A percentile compares a stretch with the other conserved stretches of the same genome.
phyloP scores from a whole-genome alignment of 2,888 invertebrate genomes.

The Aplocera efformata region DNA sequence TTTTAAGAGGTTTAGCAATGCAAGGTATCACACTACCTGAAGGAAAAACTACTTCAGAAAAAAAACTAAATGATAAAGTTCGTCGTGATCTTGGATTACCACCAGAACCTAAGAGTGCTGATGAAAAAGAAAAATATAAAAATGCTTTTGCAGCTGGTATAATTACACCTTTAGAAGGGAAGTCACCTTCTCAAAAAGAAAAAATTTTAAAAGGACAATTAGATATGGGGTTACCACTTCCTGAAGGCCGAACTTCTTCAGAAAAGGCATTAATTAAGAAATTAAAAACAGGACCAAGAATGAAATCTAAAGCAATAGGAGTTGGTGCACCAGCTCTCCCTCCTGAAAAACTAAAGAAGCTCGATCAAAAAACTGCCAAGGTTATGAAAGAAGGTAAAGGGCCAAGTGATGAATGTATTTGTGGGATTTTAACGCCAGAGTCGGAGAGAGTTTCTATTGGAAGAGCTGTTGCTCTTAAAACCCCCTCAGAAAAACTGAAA shows the following conservation, averaged over 20 bases:
- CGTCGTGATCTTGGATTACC: slow-evolving; percentile 25
- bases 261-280: slow-evolving; percentile 32
- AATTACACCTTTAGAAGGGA: slow-evolving; percentile 31
- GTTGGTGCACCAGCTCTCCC: slow-evolving; percentile 26
- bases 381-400: slow-evolving; percentile 34
- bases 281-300: slow-evolving; percentile 11
- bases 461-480: slow-evolving; percentile 19
- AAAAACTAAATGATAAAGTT: slow-evolving; percentile 25
- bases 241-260: slow-evolving; percentile 32
- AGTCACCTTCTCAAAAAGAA: slow-evolving; percentile 31
- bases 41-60: slow-evolving; percentile 21
- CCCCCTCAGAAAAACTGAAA: slow-evolving; percentile 35
- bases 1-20: slow-evolving; percentile 30
- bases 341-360: slow-evolving; percentile 18
- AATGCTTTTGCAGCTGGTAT: slow-evolving; percentile 29
- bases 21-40: slow-evolving; percentile 25
- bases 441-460: slow-evolving; percentile 16
- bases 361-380: slow-evolving; percentile 26
- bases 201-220: slow-evolving; percentile 29
- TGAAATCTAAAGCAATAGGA: slow-evolving; percentile 19
- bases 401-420: slow-evolving; percentile 37
- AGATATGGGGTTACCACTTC: slow-evolving; percentile 31
- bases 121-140: slow-evolving; percentile 31
- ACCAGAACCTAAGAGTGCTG: slow-evolving; percentile 25
- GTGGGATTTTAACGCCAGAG: slow-evolving; percentile 30